Percentiles rank a stretch among this genome's conserved stretches.
These are phyloP conservation scores for Enchytraeus crypticus DNA, from an alignment of 2,888 invertebrate genomes.

Conservation along the genomic window DNA sequence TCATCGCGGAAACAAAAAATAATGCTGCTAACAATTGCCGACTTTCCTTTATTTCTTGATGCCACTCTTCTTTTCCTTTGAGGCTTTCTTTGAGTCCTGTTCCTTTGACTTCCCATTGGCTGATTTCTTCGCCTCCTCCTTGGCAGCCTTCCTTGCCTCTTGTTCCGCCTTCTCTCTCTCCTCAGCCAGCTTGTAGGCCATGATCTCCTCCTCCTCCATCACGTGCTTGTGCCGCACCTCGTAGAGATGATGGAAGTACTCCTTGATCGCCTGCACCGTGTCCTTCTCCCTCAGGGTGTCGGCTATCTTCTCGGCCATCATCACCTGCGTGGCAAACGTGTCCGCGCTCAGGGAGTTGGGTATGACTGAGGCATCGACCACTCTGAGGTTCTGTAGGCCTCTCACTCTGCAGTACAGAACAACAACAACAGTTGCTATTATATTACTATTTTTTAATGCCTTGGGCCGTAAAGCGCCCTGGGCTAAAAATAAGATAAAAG, in stretches of 20 bases:
- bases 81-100: too few relatives aligned
- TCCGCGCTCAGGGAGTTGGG: conserved; percentile 23
- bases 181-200: not conserved
- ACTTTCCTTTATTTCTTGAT: too few relatives aligned
- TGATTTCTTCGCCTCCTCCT: too few relatives aligned
- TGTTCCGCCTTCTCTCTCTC: not conserved
- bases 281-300: conserved; percentile 23
- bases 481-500: too few relatives aligned
- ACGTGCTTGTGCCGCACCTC: conserved; percentile 23
- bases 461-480: too few relatives aligned
- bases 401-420: conserved; percentile 18
- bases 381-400: conserved; percentile 23
- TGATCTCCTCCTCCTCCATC: conserved; percentile 18
- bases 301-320: conserved; percentile 28
- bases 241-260: conserved; percentile 28
- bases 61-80: too few relatives aligned
- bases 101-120: too few relatives aligned
- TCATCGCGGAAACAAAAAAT: too few relatives aligned
- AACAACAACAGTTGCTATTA: too few relatives aligned
- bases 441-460: too few relatives aligned
- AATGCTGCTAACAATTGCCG: too few relatives aligned
- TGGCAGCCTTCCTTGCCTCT: not conserved
- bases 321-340: conserved; percentile 26
- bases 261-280: conserved; percentile 25
- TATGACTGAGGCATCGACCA: conserved; percentile 26